Evolutionary conservation across 2,888 invertebrate genomes (phyloP).

Genomic region (Hirtodrosophila histrioides): DNA sequence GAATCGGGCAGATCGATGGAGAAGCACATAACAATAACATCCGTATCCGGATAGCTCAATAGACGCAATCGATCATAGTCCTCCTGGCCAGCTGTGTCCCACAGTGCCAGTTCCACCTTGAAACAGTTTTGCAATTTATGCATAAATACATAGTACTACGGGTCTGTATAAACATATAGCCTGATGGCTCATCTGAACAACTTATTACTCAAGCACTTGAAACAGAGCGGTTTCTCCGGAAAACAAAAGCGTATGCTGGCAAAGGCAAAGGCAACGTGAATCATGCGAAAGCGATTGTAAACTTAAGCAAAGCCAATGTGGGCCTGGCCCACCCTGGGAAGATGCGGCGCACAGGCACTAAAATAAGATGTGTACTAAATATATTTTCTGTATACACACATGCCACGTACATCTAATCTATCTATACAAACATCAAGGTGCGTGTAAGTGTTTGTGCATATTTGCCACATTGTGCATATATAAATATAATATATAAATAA

Average conservation of each 20-base stretch:
- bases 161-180: neutral
- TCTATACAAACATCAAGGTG: slow-evolving; percentile 2
- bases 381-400: slow-evolving; percentile 10
- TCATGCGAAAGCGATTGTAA: slow-evolving; percentile 31
- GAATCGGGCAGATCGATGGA: slow-evolving; percentile 99
- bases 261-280: slow-evolving; percentile 25
- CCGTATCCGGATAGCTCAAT: slow-evolving; percentile 98
- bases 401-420: neutral
- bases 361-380: slow-evolving; percentile 58
- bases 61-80: slow-evolving; percentile 98
- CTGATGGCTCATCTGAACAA: neutral
- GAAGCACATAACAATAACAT: slow-evolving; percentile 99
- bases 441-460: slow-evolving; percentile 22
- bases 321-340: slow-evolving; percentile 31
- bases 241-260: slow-evolving; percentile 4
- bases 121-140: slow-evolving; percentile 4
- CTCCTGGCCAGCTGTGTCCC: slow-evolving; percentile 99
- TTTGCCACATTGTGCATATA: slow-evolving; percentile 13
- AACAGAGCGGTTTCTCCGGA: slow-evolving; percentile 12
- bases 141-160: neutral
- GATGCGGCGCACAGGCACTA: slow-evolving; percentile 29
- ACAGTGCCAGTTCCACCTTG: slow-evolving; percentile 93
- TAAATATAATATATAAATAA: neutral
- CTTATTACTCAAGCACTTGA: slow-evolving; percentile 23
- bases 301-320: slow-evolving; percentile 12